Evolutionary conservation across 2,113 vertebrate species (phyloP).

Genomic region (Sceloporus undulatus): DNA sequence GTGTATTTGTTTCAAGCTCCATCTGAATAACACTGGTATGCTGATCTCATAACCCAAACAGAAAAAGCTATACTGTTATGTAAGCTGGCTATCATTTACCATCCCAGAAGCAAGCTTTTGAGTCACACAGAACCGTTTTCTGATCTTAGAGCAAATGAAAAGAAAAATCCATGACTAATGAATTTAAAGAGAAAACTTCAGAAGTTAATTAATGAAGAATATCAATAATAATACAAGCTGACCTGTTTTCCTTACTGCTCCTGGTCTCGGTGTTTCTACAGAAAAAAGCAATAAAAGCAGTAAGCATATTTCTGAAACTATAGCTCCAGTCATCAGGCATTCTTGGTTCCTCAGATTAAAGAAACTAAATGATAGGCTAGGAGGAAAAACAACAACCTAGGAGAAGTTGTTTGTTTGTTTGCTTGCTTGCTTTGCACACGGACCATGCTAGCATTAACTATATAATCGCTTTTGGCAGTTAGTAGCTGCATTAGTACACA

Average conservation of each 20-base stretch:
- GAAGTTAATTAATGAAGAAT: background rate
- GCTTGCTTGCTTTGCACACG: no score
- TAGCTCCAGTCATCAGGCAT: background rate
- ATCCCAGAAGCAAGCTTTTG: background rate
- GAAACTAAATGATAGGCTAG: no score
- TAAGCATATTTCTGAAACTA: no score
- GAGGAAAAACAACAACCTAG: no score
- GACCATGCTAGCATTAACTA: background rate
- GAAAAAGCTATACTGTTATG: background rate
- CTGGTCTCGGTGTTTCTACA: no score
- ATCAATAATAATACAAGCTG: no score
- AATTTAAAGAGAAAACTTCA: background rate
- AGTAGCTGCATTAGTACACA: conserved; percentile 29
- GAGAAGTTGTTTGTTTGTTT: no score
- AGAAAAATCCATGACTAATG: background rate
- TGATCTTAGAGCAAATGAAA: background rate
- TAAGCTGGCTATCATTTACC: background rate
- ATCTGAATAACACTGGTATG: background rate
- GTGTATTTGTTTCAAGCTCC: background rate
- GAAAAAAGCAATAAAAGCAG: no score
- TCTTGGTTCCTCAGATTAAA: background rate
- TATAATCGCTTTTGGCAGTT: background rate
- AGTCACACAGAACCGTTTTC: background rate
- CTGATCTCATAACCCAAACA: background rate
- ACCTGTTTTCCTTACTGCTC: no score